Evolutionary conservation across 2,797 vertebrate species (phyloP).

Genomic region (Sandelia bainsii): DNA sequence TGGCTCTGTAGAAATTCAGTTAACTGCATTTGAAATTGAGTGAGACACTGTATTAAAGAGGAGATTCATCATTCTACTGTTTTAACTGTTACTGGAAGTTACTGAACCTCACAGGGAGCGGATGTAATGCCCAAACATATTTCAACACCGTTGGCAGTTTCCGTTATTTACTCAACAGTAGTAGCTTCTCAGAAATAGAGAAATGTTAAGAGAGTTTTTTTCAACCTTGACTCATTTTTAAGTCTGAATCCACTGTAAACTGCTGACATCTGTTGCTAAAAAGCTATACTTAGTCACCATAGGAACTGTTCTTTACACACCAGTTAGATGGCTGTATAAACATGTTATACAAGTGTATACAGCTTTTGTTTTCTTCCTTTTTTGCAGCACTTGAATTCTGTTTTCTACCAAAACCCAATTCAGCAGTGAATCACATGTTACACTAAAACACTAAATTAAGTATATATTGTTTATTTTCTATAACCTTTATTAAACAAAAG

Average conservation of each 20-base stretch:
- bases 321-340: not conserved
- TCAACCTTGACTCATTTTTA: conserved; percentile 3
- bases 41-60: not conserved
- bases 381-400: not conserved
- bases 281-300: conserved; percentile 14
- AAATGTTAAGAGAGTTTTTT: not conserved
- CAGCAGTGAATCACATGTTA: too few species aligned
- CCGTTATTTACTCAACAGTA: conserved; percentile 14
- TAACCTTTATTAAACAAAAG: too few species aligned
- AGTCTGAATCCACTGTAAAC: conserved; percentile 21
- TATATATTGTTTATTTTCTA: too few species aligned
- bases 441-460: too few species aligned
- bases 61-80: not conserved
- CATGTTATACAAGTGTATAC: not conserved
- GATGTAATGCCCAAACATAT: not conserved
- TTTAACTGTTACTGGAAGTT: conserved; percentile 3
- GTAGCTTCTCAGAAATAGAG: conserved; percentile 13
- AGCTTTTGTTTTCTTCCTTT: not conserved
- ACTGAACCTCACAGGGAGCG: conserved; percentile 11
- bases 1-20: not conserved
- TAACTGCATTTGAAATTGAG: not conserved
- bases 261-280: conserved; percentile 9
- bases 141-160: conserved; percentile 10
- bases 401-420: not conserved
- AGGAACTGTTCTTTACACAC: conserved; percentile 7